Conservation (phyloP, 53 echinoderm and acorn worm species). For the Paracentrotus lividus region DNA sequence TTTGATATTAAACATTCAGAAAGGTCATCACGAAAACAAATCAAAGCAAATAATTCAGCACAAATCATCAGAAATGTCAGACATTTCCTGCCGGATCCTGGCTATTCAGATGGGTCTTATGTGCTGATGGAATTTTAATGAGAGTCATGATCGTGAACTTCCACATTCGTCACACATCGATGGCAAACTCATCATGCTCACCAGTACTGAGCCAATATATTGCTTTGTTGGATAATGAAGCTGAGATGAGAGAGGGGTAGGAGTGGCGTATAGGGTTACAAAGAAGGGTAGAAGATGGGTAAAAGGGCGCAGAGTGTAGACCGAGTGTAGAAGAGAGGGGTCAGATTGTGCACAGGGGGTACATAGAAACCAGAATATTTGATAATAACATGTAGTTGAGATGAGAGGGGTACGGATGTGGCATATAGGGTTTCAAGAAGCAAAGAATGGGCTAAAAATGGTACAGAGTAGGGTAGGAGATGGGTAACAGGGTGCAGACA, state of each 20-base stretch:
- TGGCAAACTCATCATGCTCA: slow-evolving; percentile 34
- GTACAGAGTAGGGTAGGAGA: neutral
- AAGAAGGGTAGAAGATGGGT: neutral
- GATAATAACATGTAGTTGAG: too few relatives aligned
- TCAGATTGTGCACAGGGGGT: neutral
- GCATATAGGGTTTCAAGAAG: neutral
- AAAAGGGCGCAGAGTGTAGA: neutral
- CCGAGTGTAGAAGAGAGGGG: neutral
- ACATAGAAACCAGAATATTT: too few relatives aligned
- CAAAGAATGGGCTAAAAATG: neutral
- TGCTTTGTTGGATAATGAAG: slow-evolving; percentile 38
- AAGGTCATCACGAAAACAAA: neutral
- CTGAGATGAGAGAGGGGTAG: neutral
- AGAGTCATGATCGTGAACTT: neutral
- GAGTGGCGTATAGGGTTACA: too few relatives aligned
- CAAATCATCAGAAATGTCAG: neutral
- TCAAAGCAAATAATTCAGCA: neutral
- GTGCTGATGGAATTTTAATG: slow-evolving; percentile 17
- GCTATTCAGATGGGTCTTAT: slow-evolving; percentile 2
- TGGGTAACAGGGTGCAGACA: neutral
- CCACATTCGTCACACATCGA: slow-evolving; percentile 5
- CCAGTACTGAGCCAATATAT: neutral
- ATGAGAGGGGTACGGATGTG: neutral
- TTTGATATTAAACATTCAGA: neutral
- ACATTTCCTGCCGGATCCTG: neutral